Evolutionary conservation across 1,140 invertebrate genomes (phyloP).

Genomic region (Ceratina calcarata): DNA sequence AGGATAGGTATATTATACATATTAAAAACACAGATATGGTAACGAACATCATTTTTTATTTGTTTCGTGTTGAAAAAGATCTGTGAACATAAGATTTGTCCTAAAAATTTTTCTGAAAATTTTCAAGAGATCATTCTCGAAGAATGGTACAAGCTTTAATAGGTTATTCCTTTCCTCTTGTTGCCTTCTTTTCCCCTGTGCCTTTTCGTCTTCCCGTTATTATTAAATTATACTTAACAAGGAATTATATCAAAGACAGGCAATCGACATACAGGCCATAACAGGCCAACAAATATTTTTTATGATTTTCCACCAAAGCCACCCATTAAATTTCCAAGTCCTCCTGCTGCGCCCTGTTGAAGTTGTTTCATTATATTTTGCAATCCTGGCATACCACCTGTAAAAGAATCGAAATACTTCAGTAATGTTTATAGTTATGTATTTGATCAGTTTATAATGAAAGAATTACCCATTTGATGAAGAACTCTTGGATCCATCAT

Average conservation of each 20-base stretch:
- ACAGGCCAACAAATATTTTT: conserved; percentile 16
- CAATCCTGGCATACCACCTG: conserved; percentile 97
- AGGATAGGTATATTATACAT: neutral
- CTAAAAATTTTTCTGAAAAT: conserved; percentile 10
- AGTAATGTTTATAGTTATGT: neutral
- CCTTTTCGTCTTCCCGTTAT: neutral
- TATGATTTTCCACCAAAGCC: conserved; percentile 83
- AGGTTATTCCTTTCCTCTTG: neutral
- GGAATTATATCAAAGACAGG: conserved; percentile 20
- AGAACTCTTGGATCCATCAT: conserved; percentile 99
- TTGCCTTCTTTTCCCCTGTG: neutral
- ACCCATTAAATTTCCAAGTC: conserved; percentile 89
- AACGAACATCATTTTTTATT: conserved; percentile 36
- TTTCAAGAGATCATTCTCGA: conserved; percentile 21
- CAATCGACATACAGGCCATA: neutral
- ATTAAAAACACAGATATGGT: neutral
- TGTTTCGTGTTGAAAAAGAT: conserved; percentile 31
- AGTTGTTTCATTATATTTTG: conserved; percentile 99
- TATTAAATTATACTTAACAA: conserved; percentile 19
- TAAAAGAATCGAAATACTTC: conserved; percentile 18
- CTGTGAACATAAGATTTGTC: conserved; percentile 37
- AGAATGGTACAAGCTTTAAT: neutral
- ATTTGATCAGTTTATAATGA: neutral
- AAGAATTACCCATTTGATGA: conserved; percentile 90
- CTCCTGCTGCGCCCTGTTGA: conserved; percentile 92